These are phyloP conservation scores for Scarus forsteni DNA, from an alignment of 2,797 vertebrate species.

Conservation along the genomic window DNA sequence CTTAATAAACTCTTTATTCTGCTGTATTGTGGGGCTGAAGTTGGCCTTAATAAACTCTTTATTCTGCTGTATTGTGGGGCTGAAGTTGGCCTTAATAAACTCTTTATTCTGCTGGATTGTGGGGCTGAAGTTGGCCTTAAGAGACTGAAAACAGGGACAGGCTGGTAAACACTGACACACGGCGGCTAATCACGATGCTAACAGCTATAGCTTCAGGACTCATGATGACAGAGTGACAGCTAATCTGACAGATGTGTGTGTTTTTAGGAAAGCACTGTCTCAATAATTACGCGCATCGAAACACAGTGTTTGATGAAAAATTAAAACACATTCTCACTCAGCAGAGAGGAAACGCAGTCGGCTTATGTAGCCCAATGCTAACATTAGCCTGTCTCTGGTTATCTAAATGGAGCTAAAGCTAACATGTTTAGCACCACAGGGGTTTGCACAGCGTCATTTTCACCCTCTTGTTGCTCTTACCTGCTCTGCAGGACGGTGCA, in stretches of 20 bases:
- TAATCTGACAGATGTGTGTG: rapidly evolving
- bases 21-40: too few species aligned
- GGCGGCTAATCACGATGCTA: neutral
- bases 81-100: too few species aligned
- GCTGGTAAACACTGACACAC: conserved; percentile 32
- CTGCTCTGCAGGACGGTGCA: conserved; percentile 81
- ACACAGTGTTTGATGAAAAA: neutral
- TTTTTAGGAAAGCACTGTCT: neutral
- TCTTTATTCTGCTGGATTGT: too few species aligned
- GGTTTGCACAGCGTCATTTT: rapidly evolving
- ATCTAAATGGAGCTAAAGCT: neutral
- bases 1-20: too few species aligned
- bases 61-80: too few species aligned
- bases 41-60: too few species aligned
- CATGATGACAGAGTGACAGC: neutral
- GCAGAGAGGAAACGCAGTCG: neutral
- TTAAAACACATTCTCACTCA: rapidly evolving
- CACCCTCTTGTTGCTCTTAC: conserved; percentile 45
- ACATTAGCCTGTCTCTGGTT: conserved; percentile 19
- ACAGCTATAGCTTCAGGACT: too few species aligned
- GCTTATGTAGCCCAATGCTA: conserved; percentile 51
- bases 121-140: too few species aligned
- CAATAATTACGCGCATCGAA: rapidly evolving
- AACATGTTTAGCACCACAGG: rapidly evolving
- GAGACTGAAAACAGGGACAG: rapidly evolving